A percentile compares a stretch with the other conserved stretches of the same genome.
Evolutionary conservation across 2,113 vertebrate species (phyloP).

Genomic region (Rhineura floridana): DNA sequence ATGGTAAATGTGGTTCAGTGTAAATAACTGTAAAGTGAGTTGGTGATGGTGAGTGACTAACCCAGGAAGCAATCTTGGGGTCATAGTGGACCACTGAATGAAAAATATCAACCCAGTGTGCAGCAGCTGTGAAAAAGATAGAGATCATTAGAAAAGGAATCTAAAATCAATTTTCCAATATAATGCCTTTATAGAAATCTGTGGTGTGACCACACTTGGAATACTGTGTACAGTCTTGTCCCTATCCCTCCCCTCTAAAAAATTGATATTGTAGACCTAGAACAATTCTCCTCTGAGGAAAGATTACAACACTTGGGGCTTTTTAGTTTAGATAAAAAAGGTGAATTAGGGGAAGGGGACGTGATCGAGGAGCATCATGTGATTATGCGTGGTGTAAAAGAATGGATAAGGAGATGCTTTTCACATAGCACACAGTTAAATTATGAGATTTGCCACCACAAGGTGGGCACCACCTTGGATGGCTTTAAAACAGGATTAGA

Average conservation of each 20-base stretch:
- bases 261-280: not conserved
- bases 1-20: no score
- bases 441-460: not conserved
- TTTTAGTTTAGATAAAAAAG: not conserved
- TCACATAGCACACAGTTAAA: not conserved
- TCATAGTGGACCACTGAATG: not conserved
- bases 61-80: not conserved
- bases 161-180: not conserved
- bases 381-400: no score
- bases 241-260: not conserved
- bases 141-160: no score
- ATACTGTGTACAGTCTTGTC: not conserved
- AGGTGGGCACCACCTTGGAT: not conserved
- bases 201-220: not conserved
- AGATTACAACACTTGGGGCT: not conserved
- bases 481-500: not conserved
- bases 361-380: no score
- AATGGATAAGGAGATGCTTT: not conserved
- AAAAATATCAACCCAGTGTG: not conserved
- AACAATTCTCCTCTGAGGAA: not conserved
- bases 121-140: not conserved
- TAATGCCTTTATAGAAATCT: not conserved
- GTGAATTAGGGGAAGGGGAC: no score
- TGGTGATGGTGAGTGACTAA: not conserved
- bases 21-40: no score